Percentiles rank a stretch among this genome's conserved stretches.
Evolutionary conservation across 1,140 invertebrate species (phyloP).

Genomic region (Brachionus plicatilis): DNA sequence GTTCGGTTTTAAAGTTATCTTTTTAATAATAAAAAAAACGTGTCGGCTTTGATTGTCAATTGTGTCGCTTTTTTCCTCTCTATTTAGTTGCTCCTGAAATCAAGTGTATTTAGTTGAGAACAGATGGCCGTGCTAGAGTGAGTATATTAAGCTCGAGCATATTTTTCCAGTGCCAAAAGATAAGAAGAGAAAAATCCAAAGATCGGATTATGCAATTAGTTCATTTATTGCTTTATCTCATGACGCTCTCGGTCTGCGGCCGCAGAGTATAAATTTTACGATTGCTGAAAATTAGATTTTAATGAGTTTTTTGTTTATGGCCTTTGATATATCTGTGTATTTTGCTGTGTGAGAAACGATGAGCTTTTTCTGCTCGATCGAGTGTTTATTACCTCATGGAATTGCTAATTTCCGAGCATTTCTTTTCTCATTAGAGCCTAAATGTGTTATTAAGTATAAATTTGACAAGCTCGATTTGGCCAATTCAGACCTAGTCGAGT

Average conservation of each 20-base stretch:
- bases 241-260: neutral
- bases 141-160: neutral
- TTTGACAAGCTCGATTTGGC: neutral
- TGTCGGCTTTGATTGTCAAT: neutral
- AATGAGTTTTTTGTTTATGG: slow-evolving; percentile 7
- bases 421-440: neutral
- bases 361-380: neutral
- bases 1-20: neutral
- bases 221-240: slow-evolving; percentile 23
- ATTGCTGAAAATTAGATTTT: neutral
- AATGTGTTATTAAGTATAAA: slow-evolving; percentile 3
- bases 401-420: neutral
- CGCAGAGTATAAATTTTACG: neutral
- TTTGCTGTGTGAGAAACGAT: neutral
- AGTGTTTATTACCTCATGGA: neutral
- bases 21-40: neutral
- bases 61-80: neutral
- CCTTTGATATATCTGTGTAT: neutral
- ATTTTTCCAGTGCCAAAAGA: neutral
- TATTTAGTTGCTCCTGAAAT: neutral
- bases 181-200: neutral
- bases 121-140: neutral
- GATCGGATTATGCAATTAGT: slow-evolving; percentile 23
- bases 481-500: neutral
- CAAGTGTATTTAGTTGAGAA: too few relatives aligned